Evolutionary conservation across 2,113 vertebrate genomes (phyloP), one percentile per base, ranked within the genome.

Genomic region (Ceuthmochares aereus): DNA sequence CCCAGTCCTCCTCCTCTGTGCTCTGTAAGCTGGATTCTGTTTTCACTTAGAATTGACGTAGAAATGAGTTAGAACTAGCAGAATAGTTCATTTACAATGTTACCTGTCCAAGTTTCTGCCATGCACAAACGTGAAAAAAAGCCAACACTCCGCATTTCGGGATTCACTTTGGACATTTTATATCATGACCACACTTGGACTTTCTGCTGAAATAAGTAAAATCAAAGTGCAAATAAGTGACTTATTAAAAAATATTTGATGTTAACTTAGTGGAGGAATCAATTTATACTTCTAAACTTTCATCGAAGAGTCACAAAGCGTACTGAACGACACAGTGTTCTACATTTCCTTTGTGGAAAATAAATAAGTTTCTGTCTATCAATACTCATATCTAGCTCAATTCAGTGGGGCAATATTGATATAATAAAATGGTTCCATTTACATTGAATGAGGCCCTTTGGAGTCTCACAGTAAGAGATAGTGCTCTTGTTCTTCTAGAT

Each of bases 391-490:
- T 92, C 87, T 74, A 29, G 52, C 73, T 89, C 93, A 83, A 92
- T 93, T 92, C 88, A 88, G 64, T 87, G 64, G 59, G 66, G 73
- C 62, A 78, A 86, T 95, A 84, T 78, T 89, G 73, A 68, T 92
- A 34, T 84, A 90, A 97, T 60, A 74, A 93, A 96, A 85, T 82
- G 80, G 49, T 81, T 92, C 92, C 56, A 45, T 93, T 96, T 88
- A 60, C 77, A 92, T 96, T 72, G 81, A 60, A 92, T 63, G 68
- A 76, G 88, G 47, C 85, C 82, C 75, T 95, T 94, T 84, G 85
- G 82, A 92, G 51, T 84, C 69, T 87, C 75, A 43, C 26, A 36
- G 67, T 77, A 72, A 95, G 68, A 72, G 36, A 56, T 6, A 63
- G 52, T 27, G 22, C 88, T 90, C 82, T 69, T 94, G 59, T 91